Percentiles rank a stretch among this genome's conserved stretches.
Evolutionary conservation across 1,140 invertebrate genomes (phyloP).

Genomic region (Brachionus rotundiformis): DNA sequence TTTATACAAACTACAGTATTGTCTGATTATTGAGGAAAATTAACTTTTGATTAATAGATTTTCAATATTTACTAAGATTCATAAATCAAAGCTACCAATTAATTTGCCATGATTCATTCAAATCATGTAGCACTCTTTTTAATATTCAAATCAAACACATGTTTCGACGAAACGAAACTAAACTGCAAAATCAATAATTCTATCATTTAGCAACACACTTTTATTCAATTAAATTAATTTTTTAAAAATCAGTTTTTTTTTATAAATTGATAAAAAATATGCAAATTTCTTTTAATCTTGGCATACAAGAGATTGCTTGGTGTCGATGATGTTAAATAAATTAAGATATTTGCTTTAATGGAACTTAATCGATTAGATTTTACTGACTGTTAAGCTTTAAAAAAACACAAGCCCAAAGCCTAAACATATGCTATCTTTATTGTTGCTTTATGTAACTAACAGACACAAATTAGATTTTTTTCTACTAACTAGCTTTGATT

Average conservation of each 20-base stretch:
- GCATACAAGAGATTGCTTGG: neutral
- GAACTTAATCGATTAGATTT: slow-evolving; percentile 26
- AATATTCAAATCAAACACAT: slow-evolving; percentile 1
- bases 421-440: slow-evolving; percentile 29
- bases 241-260: neutral
- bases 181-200: neutral
- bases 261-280: neutral
- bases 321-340: neutral
- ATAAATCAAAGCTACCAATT: slow-evolving; percentile 14
- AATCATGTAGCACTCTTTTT: neutral
- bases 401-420: slow-evolving; percentile 11
- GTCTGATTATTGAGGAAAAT: neutral
- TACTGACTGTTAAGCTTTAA: slow-evolving; percentile 29
- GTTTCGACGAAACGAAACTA: neutral
- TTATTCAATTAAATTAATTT: neutral
- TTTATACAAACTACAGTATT: neutral
- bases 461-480: slow-evolving; percentile 20
- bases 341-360: neutral
- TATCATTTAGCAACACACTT: neutral
- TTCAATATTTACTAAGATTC: neutral
- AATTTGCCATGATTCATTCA: slow-evolving; percentile 3
- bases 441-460: neutral
- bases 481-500: neutral
- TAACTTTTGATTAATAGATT: neutral
- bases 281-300: neutral